These are phyloP conservation scores for Sternotherus odoratus DNA, from an alignment of 2,797 vertebrate species.

Conservation along the genomic window DNA sequence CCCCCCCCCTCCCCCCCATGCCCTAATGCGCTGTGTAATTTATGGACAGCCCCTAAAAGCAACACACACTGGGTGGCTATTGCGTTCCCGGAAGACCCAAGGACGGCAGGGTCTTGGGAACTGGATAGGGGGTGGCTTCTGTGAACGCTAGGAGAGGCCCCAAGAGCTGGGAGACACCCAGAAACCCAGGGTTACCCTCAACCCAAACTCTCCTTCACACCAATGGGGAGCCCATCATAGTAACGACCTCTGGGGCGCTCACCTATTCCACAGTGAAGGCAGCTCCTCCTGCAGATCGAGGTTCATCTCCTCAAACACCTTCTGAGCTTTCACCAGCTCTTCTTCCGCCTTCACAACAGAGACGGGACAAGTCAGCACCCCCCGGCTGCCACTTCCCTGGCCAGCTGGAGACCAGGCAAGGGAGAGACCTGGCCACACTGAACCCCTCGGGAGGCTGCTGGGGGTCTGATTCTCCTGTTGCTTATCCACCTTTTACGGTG, in stretches of 20 bases:
- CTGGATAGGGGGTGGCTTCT: neutral
- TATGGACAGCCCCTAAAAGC: neutral
- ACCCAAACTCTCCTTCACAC: neutral
- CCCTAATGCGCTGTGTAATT: neutral
- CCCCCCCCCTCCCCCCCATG: too few relatives aligned
- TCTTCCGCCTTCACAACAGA: constrained; percentile 91
- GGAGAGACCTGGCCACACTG: neutral
- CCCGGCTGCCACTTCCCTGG: neutral
- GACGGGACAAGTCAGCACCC: constrained; percentile 40
- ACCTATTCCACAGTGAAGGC: constrained; percentile 98
- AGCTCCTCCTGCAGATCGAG: constrained; percentile 97
- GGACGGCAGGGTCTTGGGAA: neutral
- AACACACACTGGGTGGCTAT: neutral
- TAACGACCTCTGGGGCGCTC: constrained; percentile 14
- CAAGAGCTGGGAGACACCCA: fast-evolving
- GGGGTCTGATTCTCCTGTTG: neutral
- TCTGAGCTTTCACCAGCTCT: constrained; percentile 96
- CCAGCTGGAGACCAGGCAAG: neutral
- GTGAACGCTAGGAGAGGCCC: neutral
- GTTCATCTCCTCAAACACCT: constrained; percentile 99
- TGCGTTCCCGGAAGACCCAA: neutral
- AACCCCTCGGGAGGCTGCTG: neutral
- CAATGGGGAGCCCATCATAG: neutral
- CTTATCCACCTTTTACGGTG: neutral
- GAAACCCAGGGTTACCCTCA: neutral